phyloP scores from a whole-genome alignment of 1,140 invertebrate species.

The Pogonus chalceus region DNA sequence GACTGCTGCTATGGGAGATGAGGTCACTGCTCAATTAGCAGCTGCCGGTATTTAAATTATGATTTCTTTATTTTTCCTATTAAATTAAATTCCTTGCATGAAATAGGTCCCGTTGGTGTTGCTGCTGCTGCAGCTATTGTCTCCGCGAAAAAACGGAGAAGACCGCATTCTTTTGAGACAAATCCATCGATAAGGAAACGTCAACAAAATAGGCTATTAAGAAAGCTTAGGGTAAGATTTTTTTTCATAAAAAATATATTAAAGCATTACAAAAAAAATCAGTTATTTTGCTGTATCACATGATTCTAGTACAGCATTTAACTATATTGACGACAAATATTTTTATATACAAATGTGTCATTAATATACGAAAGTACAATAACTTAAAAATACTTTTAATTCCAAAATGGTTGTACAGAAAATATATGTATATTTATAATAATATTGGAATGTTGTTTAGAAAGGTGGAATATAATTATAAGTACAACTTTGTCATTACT shows the following conservation, averaged over 20 bases:
- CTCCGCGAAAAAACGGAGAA: constrained; percentile 88
- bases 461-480: too few relatives aligned
- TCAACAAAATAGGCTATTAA: constrained; percentile 87
- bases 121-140: constrained; percentile 94
- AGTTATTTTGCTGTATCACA: background rate
- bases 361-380: too few relatives aligned
- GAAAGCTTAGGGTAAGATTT: constrained; percentile 67
- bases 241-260: background rate
- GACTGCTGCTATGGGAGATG: constrained; percentile 75
- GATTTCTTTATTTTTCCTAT: constrained; percentile 28
- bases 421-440: too few relatives aligned
- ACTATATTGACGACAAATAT: background rate
- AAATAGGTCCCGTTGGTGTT: constrained; percentile 82
- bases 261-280: background rate
- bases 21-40: constrained; percentile 89
- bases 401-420: too few relatives aligned
- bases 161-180: constrained; percentile 94
- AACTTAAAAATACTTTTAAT: too few relatives aligned
- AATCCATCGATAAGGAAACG: constrained; percentile 94
- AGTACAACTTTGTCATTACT: too few relatives aligned
- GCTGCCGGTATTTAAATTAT: constrained; percentile 66
- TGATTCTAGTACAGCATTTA: background rate
- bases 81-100: constrained; percentile 40
- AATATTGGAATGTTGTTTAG: too few relatives aligned
- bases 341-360: too few relatives aligned